phyloP scores from a whole-genome alignment of 2,113 vertebrate species.

The Oncorhynchus nerka region DNA sequence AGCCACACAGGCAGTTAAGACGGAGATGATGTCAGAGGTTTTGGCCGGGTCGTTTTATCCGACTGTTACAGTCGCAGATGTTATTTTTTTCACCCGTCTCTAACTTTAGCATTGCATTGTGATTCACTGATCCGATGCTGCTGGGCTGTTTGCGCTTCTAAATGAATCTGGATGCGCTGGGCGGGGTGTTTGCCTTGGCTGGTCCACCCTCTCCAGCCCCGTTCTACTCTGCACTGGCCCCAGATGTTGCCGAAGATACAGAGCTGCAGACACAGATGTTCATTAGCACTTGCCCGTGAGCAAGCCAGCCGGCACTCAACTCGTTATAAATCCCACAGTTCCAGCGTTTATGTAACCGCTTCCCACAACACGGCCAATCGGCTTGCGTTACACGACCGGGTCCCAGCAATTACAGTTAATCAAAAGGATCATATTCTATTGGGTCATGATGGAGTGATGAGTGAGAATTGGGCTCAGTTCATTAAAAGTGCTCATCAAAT shows the following conservation, averaged over 20 bases:
- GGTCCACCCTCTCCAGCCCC: neutral
- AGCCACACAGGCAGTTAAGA: neutral
- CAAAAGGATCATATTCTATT: conserved; percentile 14
- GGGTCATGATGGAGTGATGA: conserved; percentile 9
- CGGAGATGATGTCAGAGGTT: neutral
- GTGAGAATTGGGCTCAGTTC: conserved; percentile 14
- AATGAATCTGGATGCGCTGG: conserved; percentile 16
- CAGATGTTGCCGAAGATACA: conserved; percentile 14
- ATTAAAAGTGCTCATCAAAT: neutral
- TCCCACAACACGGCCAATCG: neutral
- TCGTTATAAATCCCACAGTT: neutral
- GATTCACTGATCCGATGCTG: neutral
- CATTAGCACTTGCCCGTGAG: conserved; percentile 2
- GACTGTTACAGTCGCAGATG: neutral
- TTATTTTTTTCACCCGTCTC: neutral
- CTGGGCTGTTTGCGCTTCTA: neutral
- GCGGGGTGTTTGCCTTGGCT: conserved; percentile 1
- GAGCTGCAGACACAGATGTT: conserved; percentile 30
- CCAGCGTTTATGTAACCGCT: neutral
- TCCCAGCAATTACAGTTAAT: conserved; percentile 14
- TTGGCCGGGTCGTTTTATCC: neutral
- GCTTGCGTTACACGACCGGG: neutral
- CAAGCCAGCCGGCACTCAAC: neutral
- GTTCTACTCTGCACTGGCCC: neutral
- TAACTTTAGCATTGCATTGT: neutral